Percentiles rank a stretch among this genome's conserved stretches.
Evolutionary conservation across 2,888 invertebrate species (phyloP).

Genomic region (Drosophila putrida): DNA sequence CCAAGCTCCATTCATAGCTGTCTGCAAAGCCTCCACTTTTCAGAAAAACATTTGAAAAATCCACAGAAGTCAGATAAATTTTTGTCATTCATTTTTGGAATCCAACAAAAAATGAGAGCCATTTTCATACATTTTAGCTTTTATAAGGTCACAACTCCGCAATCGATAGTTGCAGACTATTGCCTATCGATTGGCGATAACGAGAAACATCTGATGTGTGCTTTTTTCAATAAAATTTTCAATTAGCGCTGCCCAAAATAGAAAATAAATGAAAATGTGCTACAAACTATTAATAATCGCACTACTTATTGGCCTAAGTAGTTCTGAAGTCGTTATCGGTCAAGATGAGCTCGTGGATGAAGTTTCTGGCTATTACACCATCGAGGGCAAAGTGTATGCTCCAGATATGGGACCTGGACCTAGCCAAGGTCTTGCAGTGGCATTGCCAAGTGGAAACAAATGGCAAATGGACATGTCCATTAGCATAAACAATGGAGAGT

Average conservation of each 20-base stretch:
- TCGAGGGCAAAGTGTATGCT: slow-evolving; percentile 93
- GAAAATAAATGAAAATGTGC: slow-evolving; percentile 53
- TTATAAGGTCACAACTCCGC: not conserved
- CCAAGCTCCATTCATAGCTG: too few species aligned
- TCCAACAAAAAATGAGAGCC: too few species aligned
- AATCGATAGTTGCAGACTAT: slow-evolving; percentile 1
- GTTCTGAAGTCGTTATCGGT: slow-evolving; percentile 72
- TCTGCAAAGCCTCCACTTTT: too few species aligned
- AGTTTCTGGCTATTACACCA: slow-evolving; percentile 88
- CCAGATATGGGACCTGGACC: slow-evolving; percentile 86
- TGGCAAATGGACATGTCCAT: slow-evolving; percentile 93
- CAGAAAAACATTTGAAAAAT: too few species aligned
- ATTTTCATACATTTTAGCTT: not conserved
- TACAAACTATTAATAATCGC: slow-evolving; percentile 51
- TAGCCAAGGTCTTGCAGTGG: slow-evolving; percentile 35
- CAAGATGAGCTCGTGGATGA: slow-evolving; percentile 84
- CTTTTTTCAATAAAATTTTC: slow-evolving; percentile 44
- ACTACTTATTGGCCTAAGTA: slow-evolving; percentile 46
- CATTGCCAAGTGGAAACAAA: slow-evolving; percentile 84
- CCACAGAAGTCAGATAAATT: too few species aligned
- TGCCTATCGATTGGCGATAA: slow-evolving; percentile 40
- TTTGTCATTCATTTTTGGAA: too few species aligned
- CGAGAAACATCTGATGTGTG: slow-evolving; percentile 55
- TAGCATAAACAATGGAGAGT: slow-evolving; percentile 95
- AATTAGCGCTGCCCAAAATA: slow-evolving; percentile 36